Evolutionary conservation across 2,113 vertebrate genomes (phyloP).

Genomic region (Pheucticus melanocephalus): DNA sequence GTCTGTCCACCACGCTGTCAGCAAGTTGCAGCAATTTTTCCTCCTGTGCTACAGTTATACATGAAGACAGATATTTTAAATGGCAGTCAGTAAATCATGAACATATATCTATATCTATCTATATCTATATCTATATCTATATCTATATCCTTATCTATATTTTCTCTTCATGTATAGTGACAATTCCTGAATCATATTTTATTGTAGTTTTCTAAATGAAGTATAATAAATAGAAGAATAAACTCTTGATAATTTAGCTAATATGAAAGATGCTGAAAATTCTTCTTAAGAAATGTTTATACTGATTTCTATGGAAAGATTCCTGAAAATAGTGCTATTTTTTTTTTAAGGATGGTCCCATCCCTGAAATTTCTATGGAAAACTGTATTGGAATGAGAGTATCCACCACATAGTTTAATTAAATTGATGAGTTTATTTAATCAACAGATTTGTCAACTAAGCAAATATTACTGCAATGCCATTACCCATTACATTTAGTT

Average conservation of each 20-base stretch:
- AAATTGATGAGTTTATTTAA: constrained; percentile 46
- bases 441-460: constrained; percentile 18
- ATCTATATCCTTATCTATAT: not conserved
- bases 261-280: not conserved
- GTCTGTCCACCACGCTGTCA: not conserved
- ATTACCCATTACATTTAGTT: constrained; percentile 23
- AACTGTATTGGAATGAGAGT: not conserved
- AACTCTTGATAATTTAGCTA: not conserved
- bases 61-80: not conserved
- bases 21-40: not conserved
- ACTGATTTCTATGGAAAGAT: not conserved
- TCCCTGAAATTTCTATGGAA: not conserved
- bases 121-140: not conserved
- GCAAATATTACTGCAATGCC: not conserved
- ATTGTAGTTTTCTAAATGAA: not conserved
- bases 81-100: not conserved
- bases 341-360: not conserved
- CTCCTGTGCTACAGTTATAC: not conserved
- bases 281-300: not conserved
- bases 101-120: not conserved
- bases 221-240: not conserved
- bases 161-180: not conserved
- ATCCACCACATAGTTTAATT: not conserved
- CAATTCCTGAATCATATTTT: not conserved
- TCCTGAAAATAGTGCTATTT: not conserved